Evolutionary conservation across 2,888 invertebrate species (phyloP), one percentile per base, ranked within the genome.

Genomic region (Agrochola circellaris): DNA sequence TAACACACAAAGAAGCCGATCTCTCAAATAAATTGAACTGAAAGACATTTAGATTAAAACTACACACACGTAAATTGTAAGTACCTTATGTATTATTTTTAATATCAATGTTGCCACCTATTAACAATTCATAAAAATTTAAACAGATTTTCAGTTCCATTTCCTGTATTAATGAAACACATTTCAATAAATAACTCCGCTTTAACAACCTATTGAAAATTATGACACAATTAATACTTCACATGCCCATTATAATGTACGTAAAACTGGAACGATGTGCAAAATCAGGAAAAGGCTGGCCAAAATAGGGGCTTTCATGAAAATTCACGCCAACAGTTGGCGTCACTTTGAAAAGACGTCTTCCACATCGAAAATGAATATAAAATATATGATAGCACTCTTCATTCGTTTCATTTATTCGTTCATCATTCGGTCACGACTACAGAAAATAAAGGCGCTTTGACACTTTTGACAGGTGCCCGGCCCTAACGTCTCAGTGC

Each of bases 121-220:
- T 62, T 65, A 70, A 66, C 0, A 1, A 73, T 67, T 66, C 48
- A 79, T 79, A 20, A 30, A 60, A 38, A 20, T 61, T 9, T 2
- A 7, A 58, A 54, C 38, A 23, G 60, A 54, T 81, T 13, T 67
- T 30, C 70, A 54, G 56, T 80, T 67, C 30, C 62, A 70, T 82
- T 82, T 74, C 68, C 84, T 74, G 13, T 62, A 58, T 66, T 73
- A 69, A 80, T 82, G 23, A 66, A 61, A 70, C 51, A 62, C 20
- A 65, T 45, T 79, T 61, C 54, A 65, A 66, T 71, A 13, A 67
- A 78, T 66, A 15, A 61, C 38, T 66, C 20, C 26, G 6, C 61
- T 45, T 61, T 61, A 42, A 69, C 48, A 45, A 56, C 56, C 62
- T 58, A 54, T 69, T 73, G 30, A 69, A 15, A 56, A 69, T 79